Percentiles rank a stretch among this genome's conserved stretches.
phyloP scores from a whole-genome alignment of 2,888 invertebrate genomes.

The Disparrhopalites patrizii region DNA sequence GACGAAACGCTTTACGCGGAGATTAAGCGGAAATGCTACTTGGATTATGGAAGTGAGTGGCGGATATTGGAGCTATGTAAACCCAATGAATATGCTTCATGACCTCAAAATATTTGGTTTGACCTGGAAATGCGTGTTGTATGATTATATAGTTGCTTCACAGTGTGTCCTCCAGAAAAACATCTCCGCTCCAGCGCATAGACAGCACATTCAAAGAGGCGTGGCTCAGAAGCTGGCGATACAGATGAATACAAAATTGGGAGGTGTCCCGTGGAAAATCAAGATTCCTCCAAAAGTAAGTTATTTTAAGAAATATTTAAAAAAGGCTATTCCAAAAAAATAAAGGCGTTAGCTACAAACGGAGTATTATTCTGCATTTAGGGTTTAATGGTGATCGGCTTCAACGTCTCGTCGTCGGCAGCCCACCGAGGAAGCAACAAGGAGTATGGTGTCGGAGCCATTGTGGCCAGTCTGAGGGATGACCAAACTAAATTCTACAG shows the following conservation, averaged over 20 bases:
- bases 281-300: conserved; percentile 59
- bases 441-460: not conserved
- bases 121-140: too few relatives aligned
- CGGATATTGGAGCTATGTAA: not conserved
- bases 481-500: conserved; percentile 6
- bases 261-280: conserved; percentile 83
- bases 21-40: conserved; percentile 20
- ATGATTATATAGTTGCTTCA: conserved; percentile 35
- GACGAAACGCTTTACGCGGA: conserved; percentile 14
- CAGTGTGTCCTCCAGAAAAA: conserved; percentile 39
- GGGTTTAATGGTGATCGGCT: conserved; percentile 12
- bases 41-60: conserved; percentile 17
- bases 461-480: conserved; percentile 3
- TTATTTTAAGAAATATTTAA: not conserved
- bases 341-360: not conserved
- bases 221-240: conserved; percentile 55
- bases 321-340: not conserved
- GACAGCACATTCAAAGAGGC: not conserved
- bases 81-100: not conserved
- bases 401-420: not conserved
- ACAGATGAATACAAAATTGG: conserved; percentile 62
- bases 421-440: not conserved
- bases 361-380: not conserved
- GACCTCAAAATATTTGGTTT: too few relatives aligned
- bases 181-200: conserved; percentile 10